These are phyloP conservation scores for Euphonia xanthogaster DNA, from an alignment of 2,797 vertebrate species.

Conservation along the genomic window DNA sequence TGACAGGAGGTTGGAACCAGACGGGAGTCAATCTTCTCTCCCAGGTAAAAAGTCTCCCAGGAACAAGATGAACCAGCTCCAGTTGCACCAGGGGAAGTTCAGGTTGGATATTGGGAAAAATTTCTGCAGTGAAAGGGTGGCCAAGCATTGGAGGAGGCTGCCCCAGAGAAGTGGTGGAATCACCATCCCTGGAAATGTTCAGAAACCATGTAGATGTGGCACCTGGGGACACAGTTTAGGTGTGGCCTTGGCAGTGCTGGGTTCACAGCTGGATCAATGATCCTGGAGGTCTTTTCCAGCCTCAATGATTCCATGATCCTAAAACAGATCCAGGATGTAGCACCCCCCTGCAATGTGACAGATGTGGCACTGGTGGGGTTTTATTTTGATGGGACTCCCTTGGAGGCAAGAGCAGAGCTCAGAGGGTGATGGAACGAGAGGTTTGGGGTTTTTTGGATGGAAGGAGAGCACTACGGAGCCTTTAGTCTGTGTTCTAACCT, in stretches of 20 bases:
- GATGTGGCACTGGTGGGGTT: too few relatives aligned
- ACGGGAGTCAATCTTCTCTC: accelerated
- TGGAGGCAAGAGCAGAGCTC: neutral
- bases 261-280: neutral
- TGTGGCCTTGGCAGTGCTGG: neutral
- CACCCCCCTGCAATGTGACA: neutral
- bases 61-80: neutral
- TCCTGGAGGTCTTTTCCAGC: neutral
- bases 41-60: neutral
- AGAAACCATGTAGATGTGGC: neutral
- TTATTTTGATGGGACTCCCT: neutral
- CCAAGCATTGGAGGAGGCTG: neutral
- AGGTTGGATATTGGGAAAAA: neutral
- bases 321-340: neutral
- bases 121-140: neutral
- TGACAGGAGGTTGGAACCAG: neutral
- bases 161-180: neutral
- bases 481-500: neutral
- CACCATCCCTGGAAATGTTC: neutral
- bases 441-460: neutral
- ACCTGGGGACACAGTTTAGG: accelerated
- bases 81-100: neutral
- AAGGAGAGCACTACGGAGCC: neutral
- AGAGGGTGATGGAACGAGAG: neutral
- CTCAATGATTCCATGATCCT: neutral